These are phyloP conservation scores for Lochmaea capreae DNA, from an alignment of 2,888 invertebrate genomes.

Conservation along the genomic window DNA sequence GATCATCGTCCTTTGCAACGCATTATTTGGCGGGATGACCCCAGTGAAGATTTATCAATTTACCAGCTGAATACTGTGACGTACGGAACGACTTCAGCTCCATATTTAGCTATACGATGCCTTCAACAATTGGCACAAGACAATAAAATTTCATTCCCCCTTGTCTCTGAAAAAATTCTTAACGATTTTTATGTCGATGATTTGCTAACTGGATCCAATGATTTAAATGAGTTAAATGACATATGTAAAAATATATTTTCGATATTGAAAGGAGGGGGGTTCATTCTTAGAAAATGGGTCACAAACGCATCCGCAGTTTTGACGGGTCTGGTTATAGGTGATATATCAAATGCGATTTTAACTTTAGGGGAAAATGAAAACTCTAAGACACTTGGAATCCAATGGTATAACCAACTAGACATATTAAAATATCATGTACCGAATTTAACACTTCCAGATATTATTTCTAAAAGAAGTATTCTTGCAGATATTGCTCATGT, in stretches of 20 bases:
- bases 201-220: neutral
- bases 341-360: neutral
- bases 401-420: neutral
- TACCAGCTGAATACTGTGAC: conserved; percentile 42
- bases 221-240: neutral
- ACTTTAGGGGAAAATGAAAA: neutral
- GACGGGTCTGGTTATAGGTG: neutral
- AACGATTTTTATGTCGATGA: conserved; percentile 1
- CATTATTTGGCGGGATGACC: conserved; percentile 46
- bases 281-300: neutral
- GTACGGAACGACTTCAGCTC: too few species aligned
- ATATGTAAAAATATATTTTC: neutral
- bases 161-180: neutral
- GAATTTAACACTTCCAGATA: neutral
- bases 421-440: neutral
- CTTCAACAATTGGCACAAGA: conserved; percentile 26
- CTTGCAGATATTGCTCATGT: neutral
- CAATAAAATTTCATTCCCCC: neutral
- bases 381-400: neutral
- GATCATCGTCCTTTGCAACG: conserved; percentile 43
- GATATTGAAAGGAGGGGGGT: neutral
- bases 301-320: neutral
- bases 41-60: conserved; percentile 28
- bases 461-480: neutral
- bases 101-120: conserved; percentile 52